Base-by-base conservation (phyloP, 2,113 vertebrate genomes). In the Aegotheles bennettii region DNA sequence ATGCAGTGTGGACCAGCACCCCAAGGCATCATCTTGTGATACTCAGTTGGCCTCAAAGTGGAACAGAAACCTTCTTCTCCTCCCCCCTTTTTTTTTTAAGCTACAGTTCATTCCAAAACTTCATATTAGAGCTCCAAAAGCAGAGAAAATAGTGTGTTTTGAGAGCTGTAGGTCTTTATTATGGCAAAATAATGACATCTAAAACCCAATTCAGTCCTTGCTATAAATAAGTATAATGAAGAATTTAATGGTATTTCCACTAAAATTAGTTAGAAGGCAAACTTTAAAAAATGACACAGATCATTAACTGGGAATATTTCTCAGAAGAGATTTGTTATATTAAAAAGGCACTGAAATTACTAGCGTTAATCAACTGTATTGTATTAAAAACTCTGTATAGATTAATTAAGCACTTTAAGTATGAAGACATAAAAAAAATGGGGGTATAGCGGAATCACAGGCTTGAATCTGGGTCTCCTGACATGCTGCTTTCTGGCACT, bases 251-350 rank as follows among this genome's bases (percentile, higher is more conserved):
- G 76, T 96, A 89, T 94, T 97, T 96, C 90, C 77, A 93, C 83
- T 96, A 91, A 95, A 93, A 89, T 94, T 94, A 85, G 85, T 97
- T 97, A 94, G 90, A 97, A 97, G 95, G 92, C 91, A 97, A 94
- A 97, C 93, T 95, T 97, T 96, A 96, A 96, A 97, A 96, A 98
- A 96, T 97, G 96, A 93, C 57, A 74, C 92, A 97, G 95, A 88
- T 97, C 97, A 97, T 97, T 98, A 98, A 97, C 80, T 88, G 93
- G 94, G 85, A 95, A 95, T 96, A 97, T 95, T 96, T 96, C 95
- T 97, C 97, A 94, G 89, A 87, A 97, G 97, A 97, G 94, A 97
- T 96, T 97, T 97, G 91, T 97, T 97, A 89, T 94, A 95, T 94
- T 97, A 97, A 97, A 97, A 97, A 98, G 94, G 83, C 93, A 93